Evolutionary conservation across 35 echinoderm and acorn worm species (phyloP).

Genomic region (Apostichopus japonicus): DNA sequence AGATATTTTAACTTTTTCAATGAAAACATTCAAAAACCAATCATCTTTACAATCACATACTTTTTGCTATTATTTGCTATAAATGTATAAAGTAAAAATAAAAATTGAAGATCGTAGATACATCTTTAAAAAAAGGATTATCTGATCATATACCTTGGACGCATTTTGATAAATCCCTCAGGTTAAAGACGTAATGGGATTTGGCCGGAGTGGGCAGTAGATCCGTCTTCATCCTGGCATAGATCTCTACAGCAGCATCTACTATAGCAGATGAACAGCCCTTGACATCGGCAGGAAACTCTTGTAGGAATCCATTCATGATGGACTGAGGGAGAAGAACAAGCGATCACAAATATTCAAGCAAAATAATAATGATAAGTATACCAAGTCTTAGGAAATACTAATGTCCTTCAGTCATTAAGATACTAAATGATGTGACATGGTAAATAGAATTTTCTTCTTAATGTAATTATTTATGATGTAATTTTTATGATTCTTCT

Average conservation of each 20-base stretch:
- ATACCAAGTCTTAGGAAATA: not conserved
- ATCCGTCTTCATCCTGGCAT: constrained; percentile 96
- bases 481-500: no score
- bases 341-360: not conserved
- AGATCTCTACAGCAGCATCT: constrained; percentile 94
- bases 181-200: constrained; percentile 96
- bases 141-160: constrained; percentile 76
- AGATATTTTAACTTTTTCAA: no score
- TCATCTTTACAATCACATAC: no score
- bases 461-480: no score
- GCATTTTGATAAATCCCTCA: constrained; percentile 96
- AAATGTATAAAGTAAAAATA: no score
- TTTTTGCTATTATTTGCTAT: no score
- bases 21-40: no score
- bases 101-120: no score
- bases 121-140: no score
- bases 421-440: no score
- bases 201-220: constrained; percentile 97
- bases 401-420: no score
- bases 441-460: no score
- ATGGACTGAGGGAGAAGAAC: constrained; percentile 69
- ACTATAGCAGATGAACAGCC: constrained; percentile 78
- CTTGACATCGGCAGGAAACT: constrained; percentile 85
- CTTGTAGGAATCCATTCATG: constrained; percentile 93
- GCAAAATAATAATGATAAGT: not conserved